A percentile compares a stretch with the other conserved stretches of the same genome.
phyloP scores from a whole-genome alignment of 2,113 vertebrate genomes.

The Solea senegalensis region DNA sequence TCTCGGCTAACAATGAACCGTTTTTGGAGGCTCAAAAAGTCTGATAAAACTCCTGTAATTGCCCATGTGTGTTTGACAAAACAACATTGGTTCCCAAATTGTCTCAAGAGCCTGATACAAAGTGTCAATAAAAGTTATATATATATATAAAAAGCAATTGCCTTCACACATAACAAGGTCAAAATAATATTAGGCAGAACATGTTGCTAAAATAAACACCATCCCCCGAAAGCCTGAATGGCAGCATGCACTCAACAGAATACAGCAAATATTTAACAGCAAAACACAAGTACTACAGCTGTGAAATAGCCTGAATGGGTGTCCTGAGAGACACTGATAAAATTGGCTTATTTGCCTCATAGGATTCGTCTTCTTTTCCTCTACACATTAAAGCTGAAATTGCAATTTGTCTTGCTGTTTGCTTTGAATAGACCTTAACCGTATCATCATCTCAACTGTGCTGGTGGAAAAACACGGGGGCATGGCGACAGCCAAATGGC shows the following conservation, averaged over 20 bases:
- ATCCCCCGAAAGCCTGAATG: conserved; percentile 27
- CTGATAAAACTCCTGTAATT: conserved; percentile 31
- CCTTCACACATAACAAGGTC: background rate
- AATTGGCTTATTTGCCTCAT: conserved; percentile 76
- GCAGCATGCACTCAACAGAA: conserved; percentile 33
- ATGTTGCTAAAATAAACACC: conserved; percentile 16
- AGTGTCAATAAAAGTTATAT: background rate
- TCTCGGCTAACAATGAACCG: conserved; percentile 49
- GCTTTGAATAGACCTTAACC: conserved; percentile 88
- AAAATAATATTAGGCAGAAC: conserved; percentile 13
- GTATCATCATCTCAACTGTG: conserved; percentile 88
- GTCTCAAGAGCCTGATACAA: background rate
- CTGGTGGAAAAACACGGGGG: conserved; percentile 84
- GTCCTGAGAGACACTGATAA: conserved; percentile 55
- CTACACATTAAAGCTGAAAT: conserved; percentile 84
- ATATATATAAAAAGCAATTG: background rate
- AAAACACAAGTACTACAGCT: conserved; percentile 33
- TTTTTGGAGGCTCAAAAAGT: conserved; percentile 39
- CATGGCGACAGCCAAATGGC: conserved; percentile 94
- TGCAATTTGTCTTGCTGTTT: conserved; percentile 86
- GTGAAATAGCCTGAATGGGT: conserved; percentile 55
- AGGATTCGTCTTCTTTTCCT: conserved; percentile 69
- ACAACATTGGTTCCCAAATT: background rate
- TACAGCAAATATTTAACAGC: conserved; percentile 37
- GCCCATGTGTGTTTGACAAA: conserved; percentile 7